These are phyloP conservation scores for Maccullochella peelii DNA, from an alignment of 2,113 vertebrate genomes.

Conservation along the genomic window DNA sequence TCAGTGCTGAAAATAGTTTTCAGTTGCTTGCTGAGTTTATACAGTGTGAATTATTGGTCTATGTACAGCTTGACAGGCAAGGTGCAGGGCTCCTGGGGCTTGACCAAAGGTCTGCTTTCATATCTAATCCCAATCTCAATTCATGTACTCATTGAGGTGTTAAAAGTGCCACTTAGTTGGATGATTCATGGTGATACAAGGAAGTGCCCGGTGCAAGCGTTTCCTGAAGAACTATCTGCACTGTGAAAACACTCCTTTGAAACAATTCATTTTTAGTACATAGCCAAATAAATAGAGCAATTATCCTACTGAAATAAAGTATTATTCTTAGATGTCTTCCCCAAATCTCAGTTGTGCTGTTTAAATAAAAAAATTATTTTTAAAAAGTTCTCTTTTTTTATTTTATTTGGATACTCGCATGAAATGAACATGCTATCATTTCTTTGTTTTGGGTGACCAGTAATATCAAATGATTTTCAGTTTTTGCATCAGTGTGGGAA, in stretches of 20 bases:
- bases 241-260: too few relatives aligned
- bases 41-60: neutral
- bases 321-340: neutral
- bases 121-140: neutral
- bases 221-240: neutral
- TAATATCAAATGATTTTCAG: neutral
- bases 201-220: neutral
- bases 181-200: neutral
- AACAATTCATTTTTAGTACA: neutral
- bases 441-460: neutral
- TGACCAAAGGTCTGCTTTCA: constrained; percentile 1
- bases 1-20: neutral
- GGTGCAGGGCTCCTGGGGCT: neutral
- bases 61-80: neutral
- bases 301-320: neutral
- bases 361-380: too few relatives aligned
- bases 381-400: neutral
- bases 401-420: neutral
- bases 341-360: neutral
- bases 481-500: neutral
- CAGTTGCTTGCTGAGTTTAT: neutral
- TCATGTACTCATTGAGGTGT: neutral
- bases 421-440: neutral
- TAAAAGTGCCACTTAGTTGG: neutral
- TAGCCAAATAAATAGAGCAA: neutral